Evolutionary conservation across 2,797 vertebrate genomes (phyloP).

Genomic region (Lateolabrax maculatus): DNA sequence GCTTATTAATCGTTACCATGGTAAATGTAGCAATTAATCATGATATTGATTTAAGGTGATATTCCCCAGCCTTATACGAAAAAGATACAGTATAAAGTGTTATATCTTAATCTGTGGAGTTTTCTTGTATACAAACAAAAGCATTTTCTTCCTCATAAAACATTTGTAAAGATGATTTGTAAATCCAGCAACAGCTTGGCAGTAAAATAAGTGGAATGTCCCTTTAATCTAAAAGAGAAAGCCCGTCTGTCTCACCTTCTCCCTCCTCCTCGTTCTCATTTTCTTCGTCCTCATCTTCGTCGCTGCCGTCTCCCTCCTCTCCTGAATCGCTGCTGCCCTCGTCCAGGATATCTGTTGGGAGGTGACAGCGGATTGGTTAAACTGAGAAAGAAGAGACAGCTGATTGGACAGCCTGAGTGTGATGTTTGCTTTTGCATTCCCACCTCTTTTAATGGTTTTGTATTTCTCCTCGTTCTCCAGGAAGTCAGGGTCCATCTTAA

Average conservation of each 20-base stretch:
- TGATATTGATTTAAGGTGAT: too few relatives aligned
- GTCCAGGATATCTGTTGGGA: constrained; percentile 94
- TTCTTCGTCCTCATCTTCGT: constrained; percentile 90
- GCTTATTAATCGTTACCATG: too few relatives aligned
- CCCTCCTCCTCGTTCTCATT: constrained; percentile 81
- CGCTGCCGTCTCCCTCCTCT: constrained; percentile 90
- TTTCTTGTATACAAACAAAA: too few relatives aligned
- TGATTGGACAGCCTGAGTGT: neutral
- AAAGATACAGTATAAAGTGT: too few relatives aligned
- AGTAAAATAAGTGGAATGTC: neutral
- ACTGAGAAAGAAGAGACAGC: neutral
- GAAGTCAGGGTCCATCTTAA: constrained; percentile 98
- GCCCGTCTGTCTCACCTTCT: constrained; percentile 63
- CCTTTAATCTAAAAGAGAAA: neutral
- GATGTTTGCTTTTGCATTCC: constrained; percentile 15
- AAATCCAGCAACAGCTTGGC: neutral
- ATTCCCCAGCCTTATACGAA: too few relatives aligned
- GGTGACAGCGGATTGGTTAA: constrained; percentile 35
- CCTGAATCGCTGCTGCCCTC: constrained; percentile 96
- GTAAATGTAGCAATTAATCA: too few relatives aligned
- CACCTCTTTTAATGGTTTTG: constrained; percentile 94
- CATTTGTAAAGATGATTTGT: too few relatives aligned
- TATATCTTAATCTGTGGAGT: too few relatives aligned
- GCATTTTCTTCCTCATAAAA: too few relatives aligned
- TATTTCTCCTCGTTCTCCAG: constrained; percentile 98